phyloP scores from a whole-genome alignment of 2,888 invertebrate genomes.

The Nymphalis c-album region DNA sequence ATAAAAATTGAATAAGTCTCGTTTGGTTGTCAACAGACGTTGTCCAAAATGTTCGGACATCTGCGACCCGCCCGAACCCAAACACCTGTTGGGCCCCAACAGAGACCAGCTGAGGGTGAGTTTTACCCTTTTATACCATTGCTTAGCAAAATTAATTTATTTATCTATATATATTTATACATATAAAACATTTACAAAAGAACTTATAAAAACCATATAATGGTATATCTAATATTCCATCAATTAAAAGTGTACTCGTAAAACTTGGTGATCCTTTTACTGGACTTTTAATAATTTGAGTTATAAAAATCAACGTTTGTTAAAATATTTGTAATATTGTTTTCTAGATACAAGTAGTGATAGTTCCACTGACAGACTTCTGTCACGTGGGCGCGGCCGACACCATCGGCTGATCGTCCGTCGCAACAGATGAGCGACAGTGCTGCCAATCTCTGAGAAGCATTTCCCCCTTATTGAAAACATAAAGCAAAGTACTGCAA shows the following conservation, averaged over 20 bases:
- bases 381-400: constrained; percentile 60
- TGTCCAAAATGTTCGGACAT: constrained; percentile 64
- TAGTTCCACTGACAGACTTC: constrained; percentile 84
- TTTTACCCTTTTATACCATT: too few relatives aligned
- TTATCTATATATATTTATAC: too few relatives aligned
- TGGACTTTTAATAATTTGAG: too few relatives aligned
- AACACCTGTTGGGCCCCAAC: constrained; percentile 85
- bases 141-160: too few relatives aligned
- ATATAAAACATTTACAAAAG: too few relatives aligned
- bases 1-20: not conserved
- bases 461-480: too few relatives aligned
- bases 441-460: not conserved
- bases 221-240: too few relatives aligned
- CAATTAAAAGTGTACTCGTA: too few relatives aligned
- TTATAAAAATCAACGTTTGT: too few relatives aligned
- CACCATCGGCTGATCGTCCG: constrained; percentile 35
- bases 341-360: constrained; percentile 86
- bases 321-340: not conserved
- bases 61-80: constrained; percentile 58
- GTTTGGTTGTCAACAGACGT: constrained; percentile 44
- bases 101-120: constrained; percentile 84
- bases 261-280: too few relatives aligned
- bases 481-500: too few relatives aligned
- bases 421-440: constrained; percentile 11
- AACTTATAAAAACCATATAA: too few relatives aligned